Base-by-base conservation (phyloP, 2,113 vertebrate species). In the Pitta sordida region DNA sequence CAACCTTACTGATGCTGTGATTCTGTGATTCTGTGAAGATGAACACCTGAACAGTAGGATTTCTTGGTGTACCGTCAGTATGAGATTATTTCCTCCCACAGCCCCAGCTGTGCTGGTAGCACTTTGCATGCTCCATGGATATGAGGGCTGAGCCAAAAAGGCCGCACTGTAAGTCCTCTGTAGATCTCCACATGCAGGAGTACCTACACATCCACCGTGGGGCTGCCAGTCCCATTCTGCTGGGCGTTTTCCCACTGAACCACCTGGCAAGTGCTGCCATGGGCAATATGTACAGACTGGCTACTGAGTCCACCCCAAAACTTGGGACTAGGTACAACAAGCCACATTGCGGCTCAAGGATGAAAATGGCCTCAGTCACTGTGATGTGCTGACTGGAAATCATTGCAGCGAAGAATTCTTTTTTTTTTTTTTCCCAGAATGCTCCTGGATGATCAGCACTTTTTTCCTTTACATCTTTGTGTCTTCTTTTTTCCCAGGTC, bases 221-320 rank as follows among this genome's bases (percentile, higher is more conserved):
- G 23, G 26, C 11, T 69, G 36, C 56, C 30, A 36, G 34, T 71
- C 43, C 23, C 8, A 4, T 37, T 63, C 48, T 58, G 21, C n/a
- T 6, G 13, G 52, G n/a, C 36, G 34, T 2, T 2, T 29, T 86
- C n/a, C 67, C 67, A 34, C 19, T 2, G 9, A 44, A 53, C 32
- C 1, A 0, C 24, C n/a, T 34, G 59, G 43, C 29, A 64, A 65
- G 41, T 0, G 0, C 51, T 75, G 46, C 70, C 55, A 24, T 1
- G 3, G 19, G 10, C 52, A 64, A 2, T 29, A 13, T 0, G 21
- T 12, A 64, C 32, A 53, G 43, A 16, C 11, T n/a, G 62, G 24
- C 67, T 44, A 19, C 19, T 36, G 26, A 76, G 20, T 14, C 13
- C 53, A 44, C 10, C 46, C 29, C 73, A 80, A 49, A 89, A 59